phyloP scores from a whole-genome alignment of 2,888 invertebrate genomes.

The Apamea sordens region DNA sequence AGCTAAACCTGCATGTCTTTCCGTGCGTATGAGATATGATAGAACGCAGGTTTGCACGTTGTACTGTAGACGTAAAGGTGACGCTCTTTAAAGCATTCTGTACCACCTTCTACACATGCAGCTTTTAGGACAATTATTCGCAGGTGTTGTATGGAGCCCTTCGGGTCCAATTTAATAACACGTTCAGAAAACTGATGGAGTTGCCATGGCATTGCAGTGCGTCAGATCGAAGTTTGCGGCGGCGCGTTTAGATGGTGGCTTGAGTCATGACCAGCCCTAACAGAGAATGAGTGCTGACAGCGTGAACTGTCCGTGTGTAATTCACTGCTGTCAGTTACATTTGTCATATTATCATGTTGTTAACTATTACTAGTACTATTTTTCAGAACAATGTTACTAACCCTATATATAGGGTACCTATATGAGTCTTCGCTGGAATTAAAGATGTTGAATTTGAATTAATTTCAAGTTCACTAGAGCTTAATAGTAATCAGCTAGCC shows the following conservation, averaged over 20 bases:
- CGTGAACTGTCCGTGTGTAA: neutral
- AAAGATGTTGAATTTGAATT: too few relatives aligned
- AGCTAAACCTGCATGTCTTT: neutral
- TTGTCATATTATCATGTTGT: neutral
- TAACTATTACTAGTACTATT: neutral
- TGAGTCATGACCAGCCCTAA: neutral
- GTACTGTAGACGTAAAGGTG: neutral
- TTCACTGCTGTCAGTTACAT: neutral
- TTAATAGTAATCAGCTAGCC: neutral
- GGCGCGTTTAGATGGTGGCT: neutral
- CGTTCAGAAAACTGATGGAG: neutral
- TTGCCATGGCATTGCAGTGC: neutral
- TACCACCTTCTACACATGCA: neutral
- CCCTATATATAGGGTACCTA: too few relatives aligned
- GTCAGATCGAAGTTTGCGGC: too few relatives aligned
- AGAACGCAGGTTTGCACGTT: too few relatives aligned
- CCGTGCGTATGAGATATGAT: too few relatives aligned
- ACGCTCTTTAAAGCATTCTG: neutral
- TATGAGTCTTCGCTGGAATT: too few relatives aligned
- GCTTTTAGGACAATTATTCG: neutral
- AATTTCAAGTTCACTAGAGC: neutral
- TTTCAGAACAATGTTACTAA: too few relatives aligned
- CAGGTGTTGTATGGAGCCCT: neutral
- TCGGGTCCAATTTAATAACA: neutral
- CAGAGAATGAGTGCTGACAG: too few relatives aligned